Evolutionary conservation across 2,888 invertebrate genomes (phyloP).

Genomic region (Lasioglossum oenotherae): DNA sequence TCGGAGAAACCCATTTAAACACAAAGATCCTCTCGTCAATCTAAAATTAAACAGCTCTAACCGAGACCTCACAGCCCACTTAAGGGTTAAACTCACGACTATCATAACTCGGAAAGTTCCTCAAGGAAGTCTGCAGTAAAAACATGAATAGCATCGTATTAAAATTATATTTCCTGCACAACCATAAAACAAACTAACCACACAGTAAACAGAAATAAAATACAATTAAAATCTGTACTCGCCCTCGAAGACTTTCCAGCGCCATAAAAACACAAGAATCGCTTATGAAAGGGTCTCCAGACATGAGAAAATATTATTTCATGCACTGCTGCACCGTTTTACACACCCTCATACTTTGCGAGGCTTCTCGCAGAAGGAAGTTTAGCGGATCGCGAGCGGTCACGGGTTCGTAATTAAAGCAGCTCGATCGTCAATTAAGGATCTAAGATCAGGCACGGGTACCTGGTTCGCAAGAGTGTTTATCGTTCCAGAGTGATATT

Average conservation of each 20-base stretch:
- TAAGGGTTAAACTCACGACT: neutral
- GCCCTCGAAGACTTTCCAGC: neutral
- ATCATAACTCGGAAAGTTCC: neutral
- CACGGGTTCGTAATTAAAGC: conserved; percentile 2
- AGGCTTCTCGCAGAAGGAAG: neutral
- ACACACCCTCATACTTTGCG: neutral
- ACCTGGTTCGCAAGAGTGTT: conserved; percentile 15
- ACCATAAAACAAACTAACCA: neutral
- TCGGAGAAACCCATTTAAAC: neutral
- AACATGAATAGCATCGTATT: neutral
- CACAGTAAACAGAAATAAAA: neutral
- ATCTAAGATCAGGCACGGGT: conserved; percentile 12
- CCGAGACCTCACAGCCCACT: neutral
- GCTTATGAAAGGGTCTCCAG: neutral
- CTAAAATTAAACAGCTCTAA: neutral
- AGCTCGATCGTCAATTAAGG: conserved; percentile 15
- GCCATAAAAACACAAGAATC: neutral
- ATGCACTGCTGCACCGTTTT: neutral
- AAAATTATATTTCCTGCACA: neutral
- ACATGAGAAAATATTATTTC: neutral
- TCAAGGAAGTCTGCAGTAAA: neutral
- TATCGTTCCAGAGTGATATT: conserved; percentile 38
- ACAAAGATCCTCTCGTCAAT: neutral
- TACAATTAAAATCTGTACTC: neutral
- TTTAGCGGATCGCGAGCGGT: neutral